Base-by-base conservation (phyloP, 2,113 vertebrate genomes). In the Lonchura striata region DNA sequence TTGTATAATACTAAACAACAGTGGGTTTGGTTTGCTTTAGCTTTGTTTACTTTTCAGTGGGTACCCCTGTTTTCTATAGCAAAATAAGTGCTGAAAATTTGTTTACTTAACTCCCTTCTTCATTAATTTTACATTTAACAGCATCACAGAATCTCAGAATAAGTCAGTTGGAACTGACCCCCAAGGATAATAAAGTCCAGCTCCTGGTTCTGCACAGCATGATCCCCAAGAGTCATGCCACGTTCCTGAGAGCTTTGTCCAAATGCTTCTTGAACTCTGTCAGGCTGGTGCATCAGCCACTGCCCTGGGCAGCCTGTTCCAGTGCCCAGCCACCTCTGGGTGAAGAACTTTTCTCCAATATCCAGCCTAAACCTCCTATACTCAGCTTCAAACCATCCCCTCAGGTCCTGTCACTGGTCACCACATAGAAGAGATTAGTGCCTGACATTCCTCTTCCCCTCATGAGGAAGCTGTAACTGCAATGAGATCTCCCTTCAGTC, bases 391-490 rank as follows among this genome's bases (percentile, higher is more conserved):
- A 8, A 3, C 7, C 22, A 6, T 59, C 74, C 10, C 23, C 22
- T 57, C 1, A 0, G 10, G 4, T 56, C 3, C 25, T 49, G 11
- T 56, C 42, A 8, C 31, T 65, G 49, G 1, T 9, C 18, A 44
- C 5, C 7, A 72, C 7, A 72, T 33, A 18, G 37, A 2, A 60
- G 46, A 53, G 15, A 61, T 61, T 64, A 60, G 54, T 70, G 54
- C 0, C 33, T 70, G 47, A 2, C 2, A 10, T 23, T 61, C 23
- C 3, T 19, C 47, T n/a, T 61, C 39, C 10, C 11, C 39, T 78
- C 46, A 23, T 0, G 0, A 46, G 37, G 46, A 78, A 61, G 2
- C 1, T 60, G 6, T 11, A 1, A 24, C 39, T 39, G n/a, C 33
- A 13, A 0, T 53, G 46, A 60, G 14, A 2, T 60, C 15, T 61